Evolutionary conservation across 2,888 invertebrate species (phyloP).

Genomic region (Lysandra coridon): DNA sequence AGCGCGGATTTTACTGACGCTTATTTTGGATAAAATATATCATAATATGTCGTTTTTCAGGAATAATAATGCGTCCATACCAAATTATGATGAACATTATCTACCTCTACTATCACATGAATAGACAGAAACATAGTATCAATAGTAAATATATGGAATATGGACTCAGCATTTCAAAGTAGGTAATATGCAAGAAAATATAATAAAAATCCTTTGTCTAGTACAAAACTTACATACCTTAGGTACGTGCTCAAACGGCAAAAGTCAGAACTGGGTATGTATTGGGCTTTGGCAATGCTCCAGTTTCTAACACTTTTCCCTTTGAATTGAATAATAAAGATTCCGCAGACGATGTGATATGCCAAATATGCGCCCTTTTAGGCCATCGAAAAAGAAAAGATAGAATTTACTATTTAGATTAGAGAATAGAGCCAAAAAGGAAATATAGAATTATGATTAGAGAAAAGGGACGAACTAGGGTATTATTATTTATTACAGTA

Average conservation of each 20-base stretch:
- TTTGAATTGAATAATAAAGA: slow-evolving; percentile 7
- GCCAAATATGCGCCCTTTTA: slow-evolving; percentile 1
- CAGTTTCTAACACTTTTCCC: slow-evolving; percentile 1
- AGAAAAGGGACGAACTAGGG: background rate
- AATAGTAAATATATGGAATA: background rate
- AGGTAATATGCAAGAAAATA: background rate
- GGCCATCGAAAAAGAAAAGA: background rate
- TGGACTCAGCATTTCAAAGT: background rate
- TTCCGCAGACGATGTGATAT: slow-evolving; percentile 14
- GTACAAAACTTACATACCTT: background rate
- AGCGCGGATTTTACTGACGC: too few relatives aligned
- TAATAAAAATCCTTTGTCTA: background rate
- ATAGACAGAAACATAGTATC: background rate
- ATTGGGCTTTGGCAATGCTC: slow-evolving; percentile 1
- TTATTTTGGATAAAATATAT: too few relatives aligned
- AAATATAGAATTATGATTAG: background rate
- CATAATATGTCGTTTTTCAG: too few relatives aligned
- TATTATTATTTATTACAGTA: background rate
- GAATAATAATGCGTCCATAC: too few relatives aligned
- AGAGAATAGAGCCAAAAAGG: background rate
- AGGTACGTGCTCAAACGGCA: background rate
- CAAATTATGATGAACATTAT: too few relatives aligned
- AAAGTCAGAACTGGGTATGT: background rate
- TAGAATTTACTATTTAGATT: background rate
- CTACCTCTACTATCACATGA: background rate